phyloP scores from a whole-genome alignment of 2,113 vertebrate species.

The Crotalus horridus region DNA sequence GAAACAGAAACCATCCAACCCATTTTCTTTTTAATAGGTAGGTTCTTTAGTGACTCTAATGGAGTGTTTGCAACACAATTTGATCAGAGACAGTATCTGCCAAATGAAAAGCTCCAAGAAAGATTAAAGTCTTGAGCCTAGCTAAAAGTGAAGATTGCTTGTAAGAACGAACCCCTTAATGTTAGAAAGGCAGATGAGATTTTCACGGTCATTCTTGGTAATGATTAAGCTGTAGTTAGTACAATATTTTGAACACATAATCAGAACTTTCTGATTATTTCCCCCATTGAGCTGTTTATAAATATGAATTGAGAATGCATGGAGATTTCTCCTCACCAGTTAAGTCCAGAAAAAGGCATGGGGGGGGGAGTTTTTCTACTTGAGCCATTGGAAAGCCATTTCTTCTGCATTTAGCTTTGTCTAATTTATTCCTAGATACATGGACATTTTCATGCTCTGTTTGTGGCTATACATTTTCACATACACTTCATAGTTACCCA shows the following conservation, averaged over 20 bases:
- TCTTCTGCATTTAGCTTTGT: background rate
- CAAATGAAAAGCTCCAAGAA: background rate
- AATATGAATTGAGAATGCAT: background rate
- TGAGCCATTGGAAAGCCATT: background rate
- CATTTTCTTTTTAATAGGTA: constrained; percentile 36
- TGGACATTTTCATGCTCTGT: background rate
- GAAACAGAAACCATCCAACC: constrained; percentile 3
- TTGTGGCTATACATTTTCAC: background rate
- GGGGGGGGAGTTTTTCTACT: background rate
- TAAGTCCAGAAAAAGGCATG: background rate
- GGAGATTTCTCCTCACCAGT: background rate
- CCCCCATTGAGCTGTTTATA: background rate
- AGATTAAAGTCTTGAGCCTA: background rate
- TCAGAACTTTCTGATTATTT: background rate
- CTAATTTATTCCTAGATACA: background rate
- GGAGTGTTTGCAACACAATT: background rate
- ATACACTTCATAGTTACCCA: background rate
- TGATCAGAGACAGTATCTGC: background rate
- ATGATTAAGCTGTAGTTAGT: background rate
- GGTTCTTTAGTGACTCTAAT: background rate
- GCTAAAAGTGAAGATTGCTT: background rate
- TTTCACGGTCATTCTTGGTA: background rate
- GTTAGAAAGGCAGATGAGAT: background rate
- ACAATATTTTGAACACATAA: too few relatives aligned
- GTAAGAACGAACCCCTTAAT: background rate